Percentiles rank a stretch among this genome's conserved stretches.
These are phyloP conservation scores for Pangasius macronema DNA, from an alignment of 2,797 vertebrate species.

Conservation along the genomic window DNA sequence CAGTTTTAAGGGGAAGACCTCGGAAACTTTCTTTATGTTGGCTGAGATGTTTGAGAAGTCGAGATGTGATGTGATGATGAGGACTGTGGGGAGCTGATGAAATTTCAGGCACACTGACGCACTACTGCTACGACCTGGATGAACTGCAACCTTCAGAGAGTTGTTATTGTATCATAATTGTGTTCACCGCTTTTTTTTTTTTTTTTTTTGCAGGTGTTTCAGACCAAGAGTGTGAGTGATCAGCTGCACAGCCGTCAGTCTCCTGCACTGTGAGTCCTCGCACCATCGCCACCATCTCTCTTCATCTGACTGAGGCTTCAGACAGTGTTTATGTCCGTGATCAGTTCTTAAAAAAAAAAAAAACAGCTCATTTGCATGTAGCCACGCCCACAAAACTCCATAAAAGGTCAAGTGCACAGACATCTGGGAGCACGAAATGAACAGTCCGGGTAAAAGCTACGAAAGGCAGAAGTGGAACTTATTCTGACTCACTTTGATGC, in stretches of 20 bases:
- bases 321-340: too few species aligned
- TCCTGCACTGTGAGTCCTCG: constrained; percentile 45
- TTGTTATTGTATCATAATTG: background rate
- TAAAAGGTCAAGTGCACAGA: background rate
- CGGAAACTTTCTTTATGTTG: background rate
- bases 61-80: background rate
- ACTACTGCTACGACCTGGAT: background rate
- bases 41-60: background rate
- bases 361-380: background rate
- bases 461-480: background rate
- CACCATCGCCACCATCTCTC: background rate
- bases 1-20: background rate
- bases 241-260: constrained; percentile 31
- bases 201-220: constrained; percentile 34
- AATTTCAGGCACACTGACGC: background rate
- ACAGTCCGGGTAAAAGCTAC: background rate
- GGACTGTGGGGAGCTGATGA: background rate
- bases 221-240: constrained; percentile 25
- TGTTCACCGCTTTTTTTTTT: background rate
- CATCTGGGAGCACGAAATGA: background rate
- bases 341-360: background rate
- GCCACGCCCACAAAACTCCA: background rate
- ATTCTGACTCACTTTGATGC: background rate
- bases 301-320: background rate
- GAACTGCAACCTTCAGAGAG: background rate